Evolutionary conservation across 2,113 vertebrate species (phyloP).

Genomic region (Cardinalis cardinalis): DNA sequence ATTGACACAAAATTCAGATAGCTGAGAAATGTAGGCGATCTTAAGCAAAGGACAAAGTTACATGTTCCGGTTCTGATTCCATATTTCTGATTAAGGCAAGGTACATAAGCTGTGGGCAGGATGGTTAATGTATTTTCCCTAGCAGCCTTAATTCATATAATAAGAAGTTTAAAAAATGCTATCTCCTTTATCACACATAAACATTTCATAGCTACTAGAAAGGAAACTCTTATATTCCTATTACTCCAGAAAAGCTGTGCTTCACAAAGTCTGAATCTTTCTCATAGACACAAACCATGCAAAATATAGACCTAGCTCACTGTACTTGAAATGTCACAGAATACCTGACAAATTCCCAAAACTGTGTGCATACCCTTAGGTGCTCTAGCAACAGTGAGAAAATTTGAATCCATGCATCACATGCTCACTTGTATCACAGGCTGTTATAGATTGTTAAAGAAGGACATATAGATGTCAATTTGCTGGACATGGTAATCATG

Average conservation of each 20-base stretch:
- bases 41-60: background rate
- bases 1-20: background rate
- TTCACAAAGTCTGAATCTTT: background rate
- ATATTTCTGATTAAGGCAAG: background rate
- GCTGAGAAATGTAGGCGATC: background rate
- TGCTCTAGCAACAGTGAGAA: background rate
- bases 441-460: background rate
- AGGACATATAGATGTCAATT: rapidly evolving
- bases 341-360: background rate
- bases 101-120: background rate
- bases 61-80: background rate
- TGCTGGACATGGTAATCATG: background rate
- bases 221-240: background rate
- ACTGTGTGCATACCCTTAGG: background rate
- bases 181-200: background rate
- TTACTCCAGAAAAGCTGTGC: background rate
- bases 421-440: background rate
- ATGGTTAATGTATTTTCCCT: background rate
- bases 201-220: background rate
- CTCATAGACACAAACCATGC: rapidly evolving
- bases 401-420: background rate
- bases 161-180: background rate
- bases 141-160: background rate
- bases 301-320: background rate
- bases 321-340: background rate